These are phyloP conservation scores for Cochlearius cochlearius DNA, from an alignment of 2,113 vertebrate species.

Conservation along the genomic window DNA sequence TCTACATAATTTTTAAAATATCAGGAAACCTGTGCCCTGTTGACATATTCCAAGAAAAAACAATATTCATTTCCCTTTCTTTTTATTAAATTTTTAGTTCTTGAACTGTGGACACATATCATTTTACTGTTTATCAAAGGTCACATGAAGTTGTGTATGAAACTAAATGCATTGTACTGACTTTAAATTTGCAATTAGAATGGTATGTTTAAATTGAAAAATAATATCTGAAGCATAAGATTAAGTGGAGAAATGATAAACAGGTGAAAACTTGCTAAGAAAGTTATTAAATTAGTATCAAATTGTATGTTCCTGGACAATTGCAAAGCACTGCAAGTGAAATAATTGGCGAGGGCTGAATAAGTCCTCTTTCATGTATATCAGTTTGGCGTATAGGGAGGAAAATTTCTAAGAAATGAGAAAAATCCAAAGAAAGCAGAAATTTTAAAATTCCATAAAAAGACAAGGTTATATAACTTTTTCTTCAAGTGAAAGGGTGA, in stretches of 20 bases:
- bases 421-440: not conserved
- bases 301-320: not conserved
- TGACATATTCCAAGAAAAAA: slow-evolving; percentile 64
- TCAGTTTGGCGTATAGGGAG: not conserved
- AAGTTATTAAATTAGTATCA: not conserved
- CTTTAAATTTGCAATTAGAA: slow-evolving; percentile 19
- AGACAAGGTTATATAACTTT: not conserved
- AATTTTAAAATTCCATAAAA: not conserved
- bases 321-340: not conserved
- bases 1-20: slow-evolving; percentile 23
- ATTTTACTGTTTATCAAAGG: slow-evolving; percentile 68
- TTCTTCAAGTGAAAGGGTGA: not conserved
- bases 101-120: slow-evolving; percentile 41
- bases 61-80: slow-evolving; percentile 64
- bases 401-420: not conserved
- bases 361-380: not conserved
- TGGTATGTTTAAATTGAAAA: slow-evolving; percentile 41
- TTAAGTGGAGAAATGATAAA: slow-evolving; percentile 8
- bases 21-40: slow-evolving; percentile 29
- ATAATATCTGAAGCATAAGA: not conserved
- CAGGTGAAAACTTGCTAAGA: not conserved
- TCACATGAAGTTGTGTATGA: slow-evolving; percentile 18
- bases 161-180: not conserved
- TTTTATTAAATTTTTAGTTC: slow-evolving; percentile 74
- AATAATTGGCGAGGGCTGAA: not conserved